phyloP scores from a whole-genome alignment of 1,140 invertebrate genomes.

The Drosophila ercepeae region DNA sequence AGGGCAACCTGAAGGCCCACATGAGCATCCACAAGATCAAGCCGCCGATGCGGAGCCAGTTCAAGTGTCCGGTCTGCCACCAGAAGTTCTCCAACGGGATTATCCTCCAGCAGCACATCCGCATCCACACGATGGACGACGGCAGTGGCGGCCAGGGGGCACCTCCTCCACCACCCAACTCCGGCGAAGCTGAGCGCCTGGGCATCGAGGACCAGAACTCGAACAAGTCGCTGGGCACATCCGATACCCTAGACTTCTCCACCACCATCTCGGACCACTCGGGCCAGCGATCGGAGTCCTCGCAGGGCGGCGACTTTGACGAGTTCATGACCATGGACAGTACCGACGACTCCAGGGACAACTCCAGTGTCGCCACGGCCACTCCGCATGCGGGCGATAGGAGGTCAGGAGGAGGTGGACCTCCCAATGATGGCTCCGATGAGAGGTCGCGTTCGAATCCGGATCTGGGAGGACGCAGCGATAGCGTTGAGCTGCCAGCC shows the following conservation, averaged over 20 bases:
- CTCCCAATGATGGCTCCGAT: slow-evolving; percentile 37
- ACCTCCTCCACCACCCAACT: slow-evolving; percentile 1
- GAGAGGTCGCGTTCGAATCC: slow-evolving; percentile 52
- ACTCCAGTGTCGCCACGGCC: slow-evolving; percentile 54
- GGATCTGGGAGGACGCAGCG: slow-evolving; percentile 49
- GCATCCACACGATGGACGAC: slow-evolving; percentile 93
- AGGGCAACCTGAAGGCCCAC: slow-evolving; percentile 99
- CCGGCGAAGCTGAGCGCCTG: slow-evolving; percentile 38
- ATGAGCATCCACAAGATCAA: slow-evolving; percentile 99
- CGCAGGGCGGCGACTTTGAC: slow-evolving; percentile 78
- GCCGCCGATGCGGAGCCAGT: slow-evolving; percentile 94
- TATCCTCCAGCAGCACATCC: slow-evolving; percentile 98
- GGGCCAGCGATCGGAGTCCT: slow-evolving; percentile 76
- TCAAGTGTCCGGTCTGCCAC: slow-evolving; percentile 99
- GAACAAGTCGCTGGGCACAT: slow-evolving; percentile 74
- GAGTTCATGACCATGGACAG: slow-evolving; percentile 83
- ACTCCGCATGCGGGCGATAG: slow-evolving; percentile 51
- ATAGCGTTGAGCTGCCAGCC: slow-evolving; percentile 52
- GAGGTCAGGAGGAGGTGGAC: slow-evolving; percentile 4
- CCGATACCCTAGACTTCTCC: slow-evolving; percentile 79
- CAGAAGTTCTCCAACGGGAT: slow-evolving; percentile 98
- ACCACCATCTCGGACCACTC: slow-evolving; percentile 78
- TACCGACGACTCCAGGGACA: slow-evolving; percentile 76
- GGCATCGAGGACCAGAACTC: slow-evolving; percentile 77
- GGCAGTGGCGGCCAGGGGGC: slow-evolving; percentile 84